Conservation (phyloP, 2,888 invertebrate genomes). For the Netelia melanura region DNA sequence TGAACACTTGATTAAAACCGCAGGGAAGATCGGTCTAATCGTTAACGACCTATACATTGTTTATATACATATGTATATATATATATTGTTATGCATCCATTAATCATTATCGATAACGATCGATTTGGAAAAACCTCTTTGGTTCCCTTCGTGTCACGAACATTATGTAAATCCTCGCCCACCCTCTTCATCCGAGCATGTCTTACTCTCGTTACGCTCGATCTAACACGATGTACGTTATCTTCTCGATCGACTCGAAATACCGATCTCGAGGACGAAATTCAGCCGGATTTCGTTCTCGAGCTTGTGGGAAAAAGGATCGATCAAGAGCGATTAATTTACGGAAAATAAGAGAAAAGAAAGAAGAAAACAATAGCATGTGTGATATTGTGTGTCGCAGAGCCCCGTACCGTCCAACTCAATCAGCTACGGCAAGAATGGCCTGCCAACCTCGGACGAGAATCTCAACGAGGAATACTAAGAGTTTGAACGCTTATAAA, state of each 20-base stretch:
- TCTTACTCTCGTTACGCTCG: neutral
- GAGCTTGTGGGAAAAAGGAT: neutral
- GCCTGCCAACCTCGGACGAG: constrained; percentile 82
- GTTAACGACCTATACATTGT: neutral
- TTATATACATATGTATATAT: too few species aligned
- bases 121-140: neutral
- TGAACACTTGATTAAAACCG: too few species aligned
- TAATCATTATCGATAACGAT: neutral
- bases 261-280: neutral
- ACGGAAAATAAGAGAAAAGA: constrained; percentile 19
- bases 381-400: constrained; percentile 77
- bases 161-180: neutral
- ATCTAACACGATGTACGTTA: neutral
- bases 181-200: constrained; percentile 3
- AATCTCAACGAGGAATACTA: constrained; percentile 83
- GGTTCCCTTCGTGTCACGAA: neutral
- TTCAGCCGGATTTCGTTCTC: neutral
- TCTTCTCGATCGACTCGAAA: neutral
- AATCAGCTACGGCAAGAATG: constrained; percentile 80
- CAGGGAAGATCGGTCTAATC: neutral
- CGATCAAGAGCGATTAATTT: neutral
- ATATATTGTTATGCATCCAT: neutral
- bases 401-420: constrained; percentile 82
- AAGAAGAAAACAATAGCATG: constrained; percentile 29
- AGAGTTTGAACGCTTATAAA: constrained; percentile 41